phyloP scores from a whole-genome alignment of 2,888 invertebrate species.

The Drosophila antonietae region DNA sequence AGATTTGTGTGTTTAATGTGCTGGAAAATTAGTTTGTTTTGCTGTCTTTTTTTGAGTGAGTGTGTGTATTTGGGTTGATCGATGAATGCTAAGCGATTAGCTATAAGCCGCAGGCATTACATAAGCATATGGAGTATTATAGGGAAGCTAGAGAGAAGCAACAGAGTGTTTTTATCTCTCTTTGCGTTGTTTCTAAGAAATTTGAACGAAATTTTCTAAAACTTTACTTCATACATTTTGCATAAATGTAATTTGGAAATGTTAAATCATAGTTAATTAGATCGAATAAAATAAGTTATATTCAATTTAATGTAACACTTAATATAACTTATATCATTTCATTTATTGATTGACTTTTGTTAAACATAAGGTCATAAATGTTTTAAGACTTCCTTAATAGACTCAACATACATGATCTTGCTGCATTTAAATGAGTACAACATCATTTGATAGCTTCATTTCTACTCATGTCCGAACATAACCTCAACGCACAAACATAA shows the following conservation, averaged over 20 bases:
- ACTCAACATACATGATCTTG: too few species aligned
- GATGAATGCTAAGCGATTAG: slow-evolving; percentile 20
- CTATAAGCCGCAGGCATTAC: slow-evolving; percentile 16
- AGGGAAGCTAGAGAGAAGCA: not conserved
- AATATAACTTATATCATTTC: too few species aligned
- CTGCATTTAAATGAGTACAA: not conserved
- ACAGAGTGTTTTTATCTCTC: not conserved
- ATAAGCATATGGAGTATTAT: not conserved
- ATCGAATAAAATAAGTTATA: too few species aligned
- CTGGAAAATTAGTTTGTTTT: slow-evolving; percentile 75
- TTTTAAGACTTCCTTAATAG: not conserved
- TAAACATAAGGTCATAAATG: not conserved
- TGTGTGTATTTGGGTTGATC: slow-evolving; percentile 25
- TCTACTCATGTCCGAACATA: not conserved
- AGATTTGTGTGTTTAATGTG: slow-evolving; percentile 60
- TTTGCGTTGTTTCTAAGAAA: not conserved
- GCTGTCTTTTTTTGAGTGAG: slow-evolving; percentile 53
- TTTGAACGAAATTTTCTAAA: not conserved
- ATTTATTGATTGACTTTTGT: too few species aligned
- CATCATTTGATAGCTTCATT: not conserved
- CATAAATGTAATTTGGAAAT: too few species aligned
- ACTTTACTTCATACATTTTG: not conserved
- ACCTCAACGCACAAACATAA: not conserved
- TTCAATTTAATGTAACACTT: too few species aligned
- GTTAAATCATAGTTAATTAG: too few species aligned